phyloP scores from a whole-genome alignment of 92 coral and sea anemone species.

The Heliopora coerulea region DNA sequence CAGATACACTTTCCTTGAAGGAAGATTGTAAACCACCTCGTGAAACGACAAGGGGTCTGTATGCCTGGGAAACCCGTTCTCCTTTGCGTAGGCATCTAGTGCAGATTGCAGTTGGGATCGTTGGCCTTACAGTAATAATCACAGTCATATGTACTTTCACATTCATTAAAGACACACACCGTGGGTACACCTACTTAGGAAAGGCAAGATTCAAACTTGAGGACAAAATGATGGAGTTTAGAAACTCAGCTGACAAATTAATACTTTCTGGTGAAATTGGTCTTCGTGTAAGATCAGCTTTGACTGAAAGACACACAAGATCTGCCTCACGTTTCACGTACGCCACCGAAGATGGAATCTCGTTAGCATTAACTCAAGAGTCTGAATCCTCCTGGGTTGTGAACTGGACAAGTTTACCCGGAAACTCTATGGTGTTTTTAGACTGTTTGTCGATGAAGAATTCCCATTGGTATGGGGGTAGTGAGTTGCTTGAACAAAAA shows the following conservation, averaged over 20 bases:
- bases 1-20: constrained; percentile 29
- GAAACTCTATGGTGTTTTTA: constrained; percentile 29
- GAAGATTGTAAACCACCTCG: constrained; percentile 9
- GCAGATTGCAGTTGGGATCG: constrained; percentile 19
- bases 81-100: constrained; percentile 22
- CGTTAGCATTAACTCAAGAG: constrained; percentile 20
- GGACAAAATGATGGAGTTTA: constrained; percentile 20
- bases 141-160: constrained; percentile 19
- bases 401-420: constrained; percentile 32
- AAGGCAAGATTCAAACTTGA: constrained; percentile 31
- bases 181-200: constrained; percentile 5
- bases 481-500: constrained; percentile 61
- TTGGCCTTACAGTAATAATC: constrained; percentile 6
- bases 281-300: neutral
- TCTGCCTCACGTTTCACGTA: neutral
- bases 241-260: constrained; percentile 8
- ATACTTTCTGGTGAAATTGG: constrained; percentile 21
- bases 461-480: constrained; percentile 73
- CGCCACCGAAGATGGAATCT: neutral
- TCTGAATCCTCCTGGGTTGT: neutral
- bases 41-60: constrained; percentile 3
- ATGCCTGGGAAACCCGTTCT: constrained; percentile 36
- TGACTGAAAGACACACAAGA: neutral
- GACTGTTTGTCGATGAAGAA: constrained; percentile 55
- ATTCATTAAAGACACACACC: neutral